Evolutionary conservation across 2,113 vertebrate species (phyloP).

Genomic region (Corythornis cristatus): DNA sequence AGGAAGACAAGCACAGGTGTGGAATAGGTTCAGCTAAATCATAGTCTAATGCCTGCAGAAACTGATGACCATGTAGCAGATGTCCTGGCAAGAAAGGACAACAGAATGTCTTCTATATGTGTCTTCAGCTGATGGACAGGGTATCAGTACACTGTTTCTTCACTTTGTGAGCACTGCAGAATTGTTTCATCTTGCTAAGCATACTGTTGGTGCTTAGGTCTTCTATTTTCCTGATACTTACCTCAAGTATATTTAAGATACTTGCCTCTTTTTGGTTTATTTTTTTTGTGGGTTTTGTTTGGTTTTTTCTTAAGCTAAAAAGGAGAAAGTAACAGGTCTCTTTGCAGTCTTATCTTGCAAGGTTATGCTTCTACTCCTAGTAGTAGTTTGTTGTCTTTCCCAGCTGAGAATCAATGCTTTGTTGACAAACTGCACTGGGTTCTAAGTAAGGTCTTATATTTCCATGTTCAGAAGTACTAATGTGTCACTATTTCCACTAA

Average conservation of each 20-base stretch:
- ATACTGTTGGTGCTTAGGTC: not conserved
- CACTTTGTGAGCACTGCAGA: not conserved
- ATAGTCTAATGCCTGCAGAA: not conserved
- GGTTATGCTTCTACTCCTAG: not conserved
- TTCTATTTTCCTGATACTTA: not conserved
- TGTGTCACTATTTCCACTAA: not conserved
- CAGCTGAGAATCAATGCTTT: not conserved
- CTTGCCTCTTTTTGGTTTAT: not conserved
- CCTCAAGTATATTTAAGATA: not conserved
- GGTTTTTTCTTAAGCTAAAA: not conserved
- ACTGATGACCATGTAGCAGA: not conserved
- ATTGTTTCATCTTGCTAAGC: not conserved
- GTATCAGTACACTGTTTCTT: not conserved
- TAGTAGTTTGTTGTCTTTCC: not conserved
- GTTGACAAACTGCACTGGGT: not conserved
- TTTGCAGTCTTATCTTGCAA: not conserved
- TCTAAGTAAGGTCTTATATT: not conserved
- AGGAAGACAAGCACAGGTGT: not conserved
- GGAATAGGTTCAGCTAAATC: not conserved
- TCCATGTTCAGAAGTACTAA: not conserved
- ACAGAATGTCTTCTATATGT: not conserved
- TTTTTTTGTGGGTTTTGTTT: no score
- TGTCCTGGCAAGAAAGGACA: not conserved
- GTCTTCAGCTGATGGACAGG: not conserved
- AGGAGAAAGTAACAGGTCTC: not conserved